Conservation (phyloP, 2,113 vertebrate genomes). For the Rattus norvegicus region DNA sequence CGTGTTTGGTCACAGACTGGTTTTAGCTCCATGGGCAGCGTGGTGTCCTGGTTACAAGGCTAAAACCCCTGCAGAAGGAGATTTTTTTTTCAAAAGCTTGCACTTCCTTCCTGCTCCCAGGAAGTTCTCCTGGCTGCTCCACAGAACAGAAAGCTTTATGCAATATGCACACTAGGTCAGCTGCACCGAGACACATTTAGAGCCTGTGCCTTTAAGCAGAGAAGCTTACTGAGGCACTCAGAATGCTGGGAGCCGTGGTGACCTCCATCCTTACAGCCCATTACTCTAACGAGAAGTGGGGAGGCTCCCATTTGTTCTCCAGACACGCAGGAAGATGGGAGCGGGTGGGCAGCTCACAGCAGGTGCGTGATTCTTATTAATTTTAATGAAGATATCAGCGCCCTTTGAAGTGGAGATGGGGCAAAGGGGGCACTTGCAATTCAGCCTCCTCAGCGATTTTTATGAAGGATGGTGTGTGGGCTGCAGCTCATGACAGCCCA, state of each 20-base stretch:
- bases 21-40: background rate
- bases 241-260: background rate
- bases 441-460: conserved; percentile 44
- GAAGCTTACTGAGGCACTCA: background rate
- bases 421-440: conserved; percentile 47
- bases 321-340: background rate
- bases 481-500: conserved; percentile 41
- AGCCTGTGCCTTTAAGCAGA: background rate
- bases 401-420: conserved; percentile 29
- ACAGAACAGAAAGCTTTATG: background rate
- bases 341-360: background rate
- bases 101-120: background rate
- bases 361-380: background rate
- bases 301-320: background rate
- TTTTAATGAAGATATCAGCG: conserved; percentile 64
- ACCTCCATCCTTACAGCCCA: background rate
- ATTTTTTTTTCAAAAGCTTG: background rate
- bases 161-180: background rate
- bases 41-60: rapidly evolving
- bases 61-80: background rate
- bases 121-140: background rate
- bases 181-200: background rate
- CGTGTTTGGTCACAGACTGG: background rate
- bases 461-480: background rate
- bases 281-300: conserved; percentile 25